phyloP scores from a whole-genome alignment of 2,888 invertebrate species.

The Lomographa bimaculata region DNA sequence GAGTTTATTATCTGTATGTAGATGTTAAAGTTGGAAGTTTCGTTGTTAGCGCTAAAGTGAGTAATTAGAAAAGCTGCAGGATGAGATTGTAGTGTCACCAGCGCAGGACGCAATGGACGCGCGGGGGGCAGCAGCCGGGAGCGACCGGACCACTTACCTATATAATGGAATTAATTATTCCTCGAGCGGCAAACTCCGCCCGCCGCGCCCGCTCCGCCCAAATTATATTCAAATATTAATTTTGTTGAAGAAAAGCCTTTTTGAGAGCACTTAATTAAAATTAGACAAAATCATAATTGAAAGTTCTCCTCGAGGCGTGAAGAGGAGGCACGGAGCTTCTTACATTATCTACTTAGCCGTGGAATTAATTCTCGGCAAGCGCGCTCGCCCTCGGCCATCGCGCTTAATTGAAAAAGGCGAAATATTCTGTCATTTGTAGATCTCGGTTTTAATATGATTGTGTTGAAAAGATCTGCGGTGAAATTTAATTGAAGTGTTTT shows the following conservation, averaged over 20 bases:
- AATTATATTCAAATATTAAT: conserved; percentile 85
- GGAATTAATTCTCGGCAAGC: conserved; percentile 71
- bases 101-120: conserved; percentile 24
- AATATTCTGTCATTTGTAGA: conserved; percentile 57
- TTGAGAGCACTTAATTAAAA: conserved; percentile 83
- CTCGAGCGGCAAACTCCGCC: conserved; percentile 81
- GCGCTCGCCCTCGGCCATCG: conserved; percentile 55
- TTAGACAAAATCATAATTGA: conserved; percentile 84
- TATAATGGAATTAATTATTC: conserved; percentile 82
- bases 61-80: conserved; percentile 34
- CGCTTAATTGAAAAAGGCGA: conserved; percentile 69
- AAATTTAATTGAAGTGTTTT: conserved; percentile 19
- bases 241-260: conserved; percentile 81
- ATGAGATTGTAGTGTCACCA: conserved; percentile 42
- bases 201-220: conserved; percentile 78
- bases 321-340: conserved; percentile 69
- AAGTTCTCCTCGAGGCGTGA: conserved; percentile 83
- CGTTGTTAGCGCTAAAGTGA: no score
- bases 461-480: conserved; percentile 23
- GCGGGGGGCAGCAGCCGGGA: conserved; percentile 30
- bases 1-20: no score
- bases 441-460: conserved; percentile 24
- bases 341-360: conserved; percentile 80
- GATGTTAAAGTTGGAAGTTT: no score
- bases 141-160: conserved; percentile 69